These are phyloP conservation scores for Drosophila mimica DNA, from an alignment of 2,888 invertebrate species.

Conservation along the genomic window DNA sequence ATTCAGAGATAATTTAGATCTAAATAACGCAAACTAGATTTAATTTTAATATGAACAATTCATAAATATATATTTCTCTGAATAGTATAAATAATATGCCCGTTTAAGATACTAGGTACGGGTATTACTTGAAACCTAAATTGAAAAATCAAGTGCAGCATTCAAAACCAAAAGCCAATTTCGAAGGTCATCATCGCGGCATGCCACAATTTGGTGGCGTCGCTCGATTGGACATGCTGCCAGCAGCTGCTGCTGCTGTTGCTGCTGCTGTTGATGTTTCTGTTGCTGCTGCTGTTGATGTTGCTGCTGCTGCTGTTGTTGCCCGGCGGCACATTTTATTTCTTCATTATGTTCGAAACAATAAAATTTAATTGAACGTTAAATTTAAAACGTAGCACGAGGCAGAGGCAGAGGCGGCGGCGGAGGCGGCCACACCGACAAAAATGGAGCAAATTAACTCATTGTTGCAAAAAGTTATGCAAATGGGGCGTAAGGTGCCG, in stretches of 20 bases:
- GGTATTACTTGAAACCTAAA: constrained; percentile 40
- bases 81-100: constrained; percentile 3
- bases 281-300: constrained; percentile 28
- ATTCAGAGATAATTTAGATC: neutral
- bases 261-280: constrained; percentile 18
- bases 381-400: constrained; percentile 74
- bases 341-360: constrained; percentile 73
- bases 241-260: constrained; percentile 10
- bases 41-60: neutral
- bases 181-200: constrained; percentile 54
- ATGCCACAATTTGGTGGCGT: constrained; percentile 54
- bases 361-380: constrained; percentile 75
- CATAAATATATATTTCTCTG: neutral
- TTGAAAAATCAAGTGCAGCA: constrained; percentile 61
- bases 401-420: constrained; percentile 12
- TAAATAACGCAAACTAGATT: neutral
- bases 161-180: constrained; percentile 41
- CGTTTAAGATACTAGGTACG: neutral
- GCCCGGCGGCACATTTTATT: constrained; percentile 66
- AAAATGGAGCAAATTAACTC: constrained; percentile 65
- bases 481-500: constrained; percentile 66
- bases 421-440: constrained; percentile 24
- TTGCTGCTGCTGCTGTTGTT: constrained; percentile 21
- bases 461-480: constrained; percentile 69
- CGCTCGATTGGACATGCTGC: constrained; percentile 49